Evolutionary conservation across 2,888 invertebrate genomes (phyloP).

Genomic region (Pristionchus arcanus): DNA sequence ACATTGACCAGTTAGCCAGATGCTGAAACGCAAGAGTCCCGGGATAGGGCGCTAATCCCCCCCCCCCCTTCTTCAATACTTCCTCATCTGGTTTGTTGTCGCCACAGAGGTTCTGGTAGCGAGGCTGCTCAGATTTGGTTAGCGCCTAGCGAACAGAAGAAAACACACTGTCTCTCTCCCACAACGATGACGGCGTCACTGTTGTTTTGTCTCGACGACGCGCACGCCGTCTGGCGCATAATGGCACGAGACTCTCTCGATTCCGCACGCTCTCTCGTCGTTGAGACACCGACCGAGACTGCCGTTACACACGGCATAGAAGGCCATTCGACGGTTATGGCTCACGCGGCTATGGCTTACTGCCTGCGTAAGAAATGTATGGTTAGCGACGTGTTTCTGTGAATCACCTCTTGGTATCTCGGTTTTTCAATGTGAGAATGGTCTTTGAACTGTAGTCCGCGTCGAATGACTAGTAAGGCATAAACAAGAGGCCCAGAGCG

Average conservation of each 20-base stretch:
- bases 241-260: background rate
- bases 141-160: background rate
- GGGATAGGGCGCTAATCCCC: no score
- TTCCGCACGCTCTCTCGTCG: background rate
- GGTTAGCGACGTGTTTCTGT: background rate
- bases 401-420: no score
- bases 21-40: background rate
- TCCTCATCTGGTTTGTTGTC: no score
- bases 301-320: background rate
- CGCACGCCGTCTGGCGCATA: background rate
- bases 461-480: background rate
- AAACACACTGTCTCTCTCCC: background rate
- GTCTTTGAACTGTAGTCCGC: background rate
- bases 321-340: background rate
- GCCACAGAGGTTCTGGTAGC: no score
- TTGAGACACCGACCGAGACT: background rate
- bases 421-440: no score
- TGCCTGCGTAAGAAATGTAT: background rate
- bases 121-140: background rate
- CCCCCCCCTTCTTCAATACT: no score
- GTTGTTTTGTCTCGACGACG: constrained; percentile 26
- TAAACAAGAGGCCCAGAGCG: background rate
- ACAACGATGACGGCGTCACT: background rate
- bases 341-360: background rate
- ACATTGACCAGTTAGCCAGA: no score